Percentiles rank a stretch among this genome's conserved stretches.
Evolutionary conservation across 2,113 vertebrate species (phyloP).

Genomic region (Hydropotes inermis): DNA sequence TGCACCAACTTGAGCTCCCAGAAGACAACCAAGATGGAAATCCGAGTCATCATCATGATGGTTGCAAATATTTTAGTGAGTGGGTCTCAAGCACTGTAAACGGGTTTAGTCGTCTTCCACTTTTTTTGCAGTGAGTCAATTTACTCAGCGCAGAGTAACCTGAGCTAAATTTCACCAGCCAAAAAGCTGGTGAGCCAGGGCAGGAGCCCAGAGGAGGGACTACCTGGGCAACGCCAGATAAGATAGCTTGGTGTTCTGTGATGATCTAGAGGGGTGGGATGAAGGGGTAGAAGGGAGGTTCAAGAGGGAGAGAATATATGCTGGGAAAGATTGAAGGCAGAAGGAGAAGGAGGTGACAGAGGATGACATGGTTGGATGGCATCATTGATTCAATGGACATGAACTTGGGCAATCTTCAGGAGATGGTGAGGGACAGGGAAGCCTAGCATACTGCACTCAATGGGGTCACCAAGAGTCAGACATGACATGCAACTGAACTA

Average conservation of each 20-base stretch:
- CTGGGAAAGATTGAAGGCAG: not conserved
- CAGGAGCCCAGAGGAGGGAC: not conserved
- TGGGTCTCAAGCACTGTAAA: conserved; percentile 13
- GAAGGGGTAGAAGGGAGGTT: not conserved
- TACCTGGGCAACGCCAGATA: not conserved
- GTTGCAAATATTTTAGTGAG: conserved; percentile 15
- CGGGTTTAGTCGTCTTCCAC: not conserved
- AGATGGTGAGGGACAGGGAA: not conserved
- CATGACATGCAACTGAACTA: not conserved
- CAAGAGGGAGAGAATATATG: not conserved
- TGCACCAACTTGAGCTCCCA: not conserved
- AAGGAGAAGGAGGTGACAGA: not conserved
- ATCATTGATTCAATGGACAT: not conserved
- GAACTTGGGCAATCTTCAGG: not conserved
- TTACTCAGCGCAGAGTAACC: not conserved
- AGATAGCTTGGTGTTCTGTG: not conserved
- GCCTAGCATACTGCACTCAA: not conserved
- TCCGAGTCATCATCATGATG: not conserved
- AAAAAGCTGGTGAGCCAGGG: not conserved
- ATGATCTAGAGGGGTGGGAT: not conserved
- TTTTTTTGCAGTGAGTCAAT: not conserved
- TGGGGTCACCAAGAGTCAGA: not conserved
- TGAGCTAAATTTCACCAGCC: not conserved
- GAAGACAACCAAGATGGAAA: not conserved
- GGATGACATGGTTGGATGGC: not conserved